phyloP scores from a whole-genome alignment of 2,888 invertebrate genomes.

The Griposia aprilina region DNA sequence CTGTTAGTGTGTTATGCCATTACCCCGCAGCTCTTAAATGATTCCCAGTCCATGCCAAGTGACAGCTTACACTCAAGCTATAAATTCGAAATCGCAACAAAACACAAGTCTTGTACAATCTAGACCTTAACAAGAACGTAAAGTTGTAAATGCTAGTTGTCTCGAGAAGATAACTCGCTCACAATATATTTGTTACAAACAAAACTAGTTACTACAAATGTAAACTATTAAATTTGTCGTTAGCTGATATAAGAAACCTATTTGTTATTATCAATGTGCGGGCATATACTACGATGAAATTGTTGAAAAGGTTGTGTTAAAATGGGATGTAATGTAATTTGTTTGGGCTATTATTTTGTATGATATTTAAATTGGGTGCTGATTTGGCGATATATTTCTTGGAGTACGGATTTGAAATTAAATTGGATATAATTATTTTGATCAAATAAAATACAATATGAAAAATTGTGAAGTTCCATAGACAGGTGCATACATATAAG shows the following conservation, averaged over 20 bases:
- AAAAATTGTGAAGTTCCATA: neutral
- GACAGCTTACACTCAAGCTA: slow-evolving; percentile 1
- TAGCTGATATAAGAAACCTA: slow-evolving; percentile 67
- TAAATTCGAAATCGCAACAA: slow-evolving; percentile 16
- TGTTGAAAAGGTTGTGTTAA: slow-evolving; percentile 38
- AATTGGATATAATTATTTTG: neutral
- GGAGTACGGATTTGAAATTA: neutral
- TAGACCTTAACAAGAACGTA: slow-evolving; percentile 66
- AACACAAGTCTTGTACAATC: slow-evolving; percentile 3
- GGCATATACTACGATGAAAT: slow-evolving; percentile 50
- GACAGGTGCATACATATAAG: neutral
- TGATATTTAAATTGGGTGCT: slow-evolving; percentile 25
- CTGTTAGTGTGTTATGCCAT: no score
- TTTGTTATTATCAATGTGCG: slow-evolving; percentile 57
- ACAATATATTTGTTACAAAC: slow-evolving; percentile 66
- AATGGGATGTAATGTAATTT: slow-evolving; percentile 35
- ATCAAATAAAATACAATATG: neutral
- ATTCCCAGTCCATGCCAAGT: neutral
- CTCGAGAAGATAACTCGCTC: slow-evolving; percentile 69
- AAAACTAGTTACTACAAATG: slow-evolving; percentile 70
- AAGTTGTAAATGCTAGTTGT: slow-evolving; percentile 69
- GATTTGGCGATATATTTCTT: slow-evolving; percentile 8
- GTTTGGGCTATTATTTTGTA: slow-evolving; percentile 31
- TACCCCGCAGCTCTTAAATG: neutral
- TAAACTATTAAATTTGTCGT: slow-evolving; percentile 72